These are phyloP conservation scores for Melanotaenia pygmaea DNA, from an alignment of 2,797 vertebrate species.

Conservation along the genomic window DNA sequence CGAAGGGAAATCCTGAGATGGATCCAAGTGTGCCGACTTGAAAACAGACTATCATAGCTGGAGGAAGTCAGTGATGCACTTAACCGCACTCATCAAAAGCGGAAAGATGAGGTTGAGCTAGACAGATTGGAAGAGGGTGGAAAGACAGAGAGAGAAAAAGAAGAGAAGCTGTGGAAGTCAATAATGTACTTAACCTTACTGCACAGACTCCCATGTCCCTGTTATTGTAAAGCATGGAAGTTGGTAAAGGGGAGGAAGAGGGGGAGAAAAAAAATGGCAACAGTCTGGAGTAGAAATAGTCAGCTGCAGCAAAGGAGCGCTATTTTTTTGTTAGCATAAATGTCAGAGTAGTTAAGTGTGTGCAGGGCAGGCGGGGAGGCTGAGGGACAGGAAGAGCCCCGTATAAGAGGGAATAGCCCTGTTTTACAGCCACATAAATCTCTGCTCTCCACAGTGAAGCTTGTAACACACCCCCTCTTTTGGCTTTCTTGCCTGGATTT, in stretches of 20 bases:
- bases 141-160: constrained; percentile 34
- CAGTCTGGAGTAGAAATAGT: constrained; percentile 42
- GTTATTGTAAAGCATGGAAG: constrained; percentile 50
- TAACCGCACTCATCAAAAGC: constrained; percentile 52
- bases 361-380: constrained; percentile 45
- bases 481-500: constrained; percentile 34
- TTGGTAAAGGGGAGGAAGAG: constrained; percentile 13
- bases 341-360: constrained; percentile 64
- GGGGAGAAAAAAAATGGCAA: constrained; percentile 18
- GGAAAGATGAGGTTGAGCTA: constrained; percentile 41
- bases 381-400: constrained; percentile 64
- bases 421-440: constrained; percentile 79
- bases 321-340: constrained; percentile 62
- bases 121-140: constrained; percentile 45
- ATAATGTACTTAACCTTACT: constrained; percentile 69
- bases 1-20: constrained; percentile 51
- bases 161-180: constrained; percentile 53
- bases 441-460: constrained; percentile 46
- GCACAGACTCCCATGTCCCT: constrained; percentile 46
- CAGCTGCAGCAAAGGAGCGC: constrained; percentile 28
- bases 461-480: constrained; percentile 54
- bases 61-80: constrained; percentile 66
- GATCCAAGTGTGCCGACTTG: constrained; percentile 47
- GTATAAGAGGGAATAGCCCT: constrained; percentile 70
- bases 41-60: constrained; percentile 46